Evolutionary conservation across 2,888 invertebrate genomes (phyloP), one percentile per base, ranked within the genome.

Genomic region (Noctua comes): DNA sequence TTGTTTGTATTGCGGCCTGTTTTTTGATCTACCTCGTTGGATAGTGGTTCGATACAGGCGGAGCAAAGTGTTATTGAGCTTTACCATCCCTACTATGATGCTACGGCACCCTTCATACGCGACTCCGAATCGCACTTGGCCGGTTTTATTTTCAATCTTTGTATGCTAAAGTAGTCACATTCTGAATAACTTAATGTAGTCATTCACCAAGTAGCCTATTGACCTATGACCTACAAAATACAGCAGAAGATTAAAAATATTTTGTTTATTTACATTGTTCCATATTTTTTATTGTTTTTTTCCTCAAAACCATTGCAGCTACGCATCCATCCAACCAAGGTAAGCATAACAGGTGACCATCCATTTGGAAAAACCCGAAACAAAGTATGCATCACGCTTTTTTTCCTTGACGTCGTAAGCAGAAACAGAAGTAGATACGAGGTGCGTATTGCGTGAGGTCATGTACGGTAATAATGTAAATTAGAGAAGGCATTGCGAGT

Each of bases 321-420:
- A 75, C 81, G 62, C 62, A 66, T 73, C 11, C 0, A 57, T 48
- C 2, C 43, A 65, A 68, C 68, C 81, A 81, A 80, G 76, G 80
- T 8, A 54, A 70, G 43, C 71, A 68, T 27, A 36, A 21, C 10
- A n/a, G 54, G 31, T 46, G 77, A 36, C 59, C 16, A 68, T 40
- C 16, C 24, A 66, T 62, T 79, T 64, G 85, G 76, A 73, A 81
- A 86, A 88, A 62, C 86, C 86, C 16, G 31, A 54, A 24, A 62
- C n/a, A 69, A 46, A 68, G 21, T 40, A 74, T 76, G 79, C n/a
- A 66, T 87, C 78, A 81, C 69, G 80, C 68, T 68, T 66, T 78
- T 78, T 85, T 88, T 80, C 88, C 88, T 88, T 88, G 83, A 85
- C 18, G 66, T 54, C 13, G 65, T 85, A 78, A 82, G 83, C 68